Conservation (phyloP, 30 jellyfish, hydroid and myxozoan genomes). For the Nemopilema nomurai region DNA sequence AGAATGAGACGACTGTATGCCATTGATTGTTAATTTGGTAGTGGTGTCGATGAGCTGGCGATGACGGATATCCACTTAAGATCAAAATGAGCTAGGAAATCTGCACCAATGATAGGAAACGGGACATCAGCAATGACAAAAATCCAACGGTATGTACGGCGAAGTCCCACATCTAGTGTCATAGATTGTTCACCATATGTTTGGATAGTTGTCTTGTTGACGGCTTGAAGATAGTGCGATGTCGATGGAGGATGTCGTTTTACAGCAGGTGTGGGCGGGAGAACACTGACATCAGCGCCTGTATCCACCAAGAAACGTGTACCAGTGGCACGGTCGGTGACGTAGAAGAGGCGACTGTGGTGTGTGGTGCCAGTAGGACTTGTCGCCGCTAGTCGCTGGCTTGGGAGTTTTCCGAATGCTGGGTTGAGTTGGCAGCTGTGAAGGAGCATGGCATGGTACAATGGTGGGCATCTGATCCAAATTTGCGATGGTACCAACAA, state of each 20-base stretch:
- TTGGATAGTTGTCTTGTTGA: conserved; percentile 22
- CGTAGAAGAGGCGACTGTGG: conserved; percentile 49
- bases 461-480: conserved; percentile 6
- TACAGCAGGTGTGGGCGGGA: conserved; percentile 20
- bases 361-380: conserved; percentile 14
- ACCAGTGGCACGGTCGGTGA: conserved; percentile 29
- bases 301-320: conserved; percentile 49
- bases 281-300: conserved; percentile 67
- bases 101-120: conserved; percentile 58
- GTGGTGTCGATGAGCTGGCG: conserved; percentile 37
- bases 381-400: conserved; percentile 52
- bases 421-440: background rate
- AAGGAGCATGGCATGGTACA: conserved; percentile 36
- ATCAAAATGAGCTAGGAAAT: conserved; percentile 26
- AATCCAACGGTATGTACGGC: conserved; percentile 45
- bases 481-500: conserved; percentile 32
- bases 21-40: conserved; percentile 4
- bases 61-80: conserved; percentile 22
- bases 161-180: conserved; percentile 34
- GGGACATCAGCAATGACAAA: conserved; percentile 51
- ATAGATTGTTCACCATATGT: conserved; percentile 28
- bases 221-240: conserved; percentile 32
- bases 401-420: conserved; percentile 28
- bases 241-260: conserved; percentile 15
- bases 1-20: conserved; percentile 6